Conservation (phyloP, 1,140 invertebrate species). For the Leguminivora glycinivorella region DNA sequence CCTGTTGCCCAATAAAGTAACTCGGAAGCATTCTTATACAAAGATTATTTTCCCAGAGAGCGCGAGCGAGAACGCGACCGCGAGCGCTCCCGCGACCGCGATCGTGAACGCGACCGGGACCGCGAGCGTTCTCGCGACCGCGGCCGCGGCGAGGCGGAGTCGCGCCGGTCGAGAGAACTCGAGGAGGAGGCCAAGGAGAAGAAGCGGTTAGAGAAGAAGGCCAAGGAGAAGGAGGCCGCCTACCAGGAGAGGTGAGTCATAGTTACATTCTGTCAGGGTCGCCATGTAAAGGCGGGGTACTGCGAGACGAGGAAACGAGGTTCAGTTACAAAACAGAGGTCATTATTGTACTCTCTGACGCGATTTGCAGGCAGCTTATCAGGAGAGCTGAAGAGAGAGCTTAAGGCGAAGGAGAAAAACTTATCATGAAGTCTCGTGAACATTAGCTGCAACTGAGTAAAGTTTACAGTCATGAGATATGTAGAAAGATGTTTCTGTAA, state of each 20-base stretch:
- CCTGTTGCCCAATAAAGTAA: slow-evolving; percentile 18
- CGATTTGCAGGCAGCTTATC: too few relatives aligned
- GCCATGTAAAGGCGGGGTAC: too few relatives aligned
- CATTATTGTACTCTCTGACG: too few relatives aligned
- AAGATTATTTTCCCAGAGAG: slow-evolving; percentile 43
- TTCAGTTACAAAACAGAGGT: too few relatives aligned
- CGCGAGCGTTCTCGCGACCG: slow-evolving; percentile 66
- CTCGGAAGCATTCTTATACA: not conserved
- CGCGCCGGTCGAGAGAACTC: slow-evolving; percentile 89
- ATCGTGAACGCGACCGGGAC: slow-evolving; percentile 80
- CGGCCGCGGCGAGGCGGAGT: slow-evolving; percentile 63
- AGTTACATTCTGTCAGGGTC: too few relatives aligned
- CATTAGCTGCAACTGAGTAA: too few relatives aligned
- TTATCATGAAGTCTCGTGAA: too few relatives aligned
- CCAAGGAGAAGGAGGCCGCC: slow-evolving; percentile 94
- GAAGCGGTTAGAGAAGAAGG: slow-evolving; percentile 93
- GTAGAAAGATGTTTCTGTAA: too few relatives aligned
- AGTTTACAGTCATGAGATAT: too few relatives aligned
- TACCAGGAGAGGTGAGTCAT: slow-evolving; percentile 89
- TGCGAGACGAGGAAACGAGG: too few relatives aligned
- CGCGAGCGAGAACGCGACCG: slow-evolving; percentile 77
- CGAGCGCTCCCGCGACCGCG: slow-evolving; percentile 77
- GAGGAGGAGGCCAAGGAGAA: slow-evolving; percentile 95
- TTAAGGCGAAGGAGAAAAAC: too few relatives aligned
- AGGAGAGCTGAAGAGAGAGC: too few relatives aligned